Evolutionary conservation across 2,888 invertebrate species (phyloP), one percentile per base, ranked within the genome.

Genomic region (Tanytarsus gracilentus): DNA sequence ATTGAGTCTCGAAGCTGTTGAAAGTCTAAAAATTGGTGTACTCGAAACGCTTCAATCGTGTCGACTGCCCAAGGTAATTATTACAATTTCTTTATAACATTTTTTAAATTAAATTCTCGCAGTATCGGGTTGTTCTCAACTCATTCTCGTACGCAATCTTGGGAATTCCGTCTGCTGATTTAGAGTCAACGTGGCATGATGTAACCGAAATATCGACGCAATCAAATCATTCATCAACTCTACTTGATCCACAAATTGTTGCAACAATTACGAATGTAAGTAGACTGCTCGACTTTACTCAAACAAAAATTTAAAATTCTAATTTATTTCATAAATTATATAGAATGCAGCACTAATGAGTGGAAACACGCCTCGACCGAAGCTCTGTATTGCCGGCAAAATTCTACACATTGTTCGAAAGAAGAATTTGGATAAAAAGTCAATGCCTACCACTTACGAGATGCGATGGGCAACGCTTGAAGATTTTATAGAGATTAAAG

Each of bases 71-170:
- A 88, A 89, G 80, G 88, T 88, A 74, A 69, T 62, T 52, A 23
- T 23, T 27, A 25, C 48, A 52, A 33, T 50, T n/a, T 18, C 5
- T 29, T 39, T 48, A 11, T 18, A 29, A 18, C 29, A 33, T 40
- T 49, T 55, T 27, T 49, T 30, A 51, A 44, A 16, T 44, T 48
- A 72, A 79, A 36, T n/a, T 23, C 50, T 72, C 79, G 44, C 77
- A 91, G 87, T 90, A 89, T 71, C 85, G 88, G 64, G 87, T 92
- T 67, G 80, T 92, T 72, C 77, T 89, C 64, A 88, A 89, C 71
- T 89, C 89, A 3, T 85, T 86, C 68, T 87, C 88, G 48, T 87
- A 87, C 70, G 82, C 84, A 7, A 68, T 88, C 3, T 88, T 88
- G 71, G 87, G 88, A 3, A 84, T 86, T 21, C 86, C 86, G 1